Evolutionary conservation across 2,888 invertebrate species (phyloP).

Genomic region (Orchestes rusci): DNA sequence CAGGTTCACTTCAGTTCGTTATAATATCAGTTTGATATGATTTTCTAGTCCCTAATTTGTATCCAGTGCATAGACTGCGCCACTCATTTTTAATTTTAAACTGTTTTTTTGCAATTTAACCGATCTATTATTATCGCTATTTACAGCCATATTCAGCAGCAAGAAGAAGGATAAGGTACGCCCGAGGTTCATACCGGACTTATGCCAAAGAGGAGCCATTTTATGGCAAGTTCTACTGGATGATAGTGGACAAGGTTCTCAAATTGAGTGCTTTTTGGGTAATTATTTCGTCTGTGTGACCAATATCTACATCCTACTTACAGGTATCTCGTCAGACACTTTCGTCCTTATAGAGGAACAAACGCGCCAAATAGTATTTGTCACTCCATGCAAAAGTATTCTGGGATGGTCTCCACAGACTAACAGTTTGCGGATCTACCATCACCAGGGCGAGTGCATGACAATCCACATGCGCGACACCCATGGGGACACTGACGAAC

Average conservation of each 20-base stretch:
- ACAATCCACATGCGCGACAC: slow-evolving; percentile 68
- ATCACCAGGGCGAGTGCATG: slow-evolving; percentile 91
- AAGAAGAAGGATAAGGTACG: slow-evolving; percentile 72
- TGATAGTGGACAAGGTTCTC: slow-evolving; percentile 57
- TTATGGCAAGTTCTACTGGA: slow-evolving; percentile 75
- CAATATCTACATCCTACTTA: slow-evolving; percentile 6
- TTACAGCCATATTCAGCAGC: slow-evolving; percentile 51
- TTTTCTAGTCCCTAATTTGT: too few species aligned
- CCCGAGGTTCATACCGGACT: slow-evolving; percentile 66
- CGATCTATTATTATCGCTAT: too few species aligned
- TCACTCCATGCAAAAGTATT: slow-evolving; percentile 74
- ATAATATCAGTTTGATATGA: too few species aligned
- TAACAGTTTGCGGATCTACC: slow-evolving; percentile 71
- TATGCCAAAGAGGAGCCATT: slow-evolving; percentile 67
- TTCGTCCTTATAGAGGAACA: slow-evolving; percentile 80
- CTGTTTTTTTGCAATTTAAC: too few species aligned
- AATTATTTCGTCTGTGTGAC: slow-evolving; percentile 2
- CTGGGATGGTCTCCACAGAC: slow-evolving; percentile 56
- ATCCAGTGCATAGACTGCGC: too few species aligned
- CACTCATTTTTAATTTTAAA: too few species aligned
- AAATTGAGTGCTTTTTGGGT: slow-evolving; percentile 74
- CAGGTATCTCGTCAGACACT: slow-evolving; percentile 69
- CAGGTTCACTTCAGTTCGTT: too few species aligned
- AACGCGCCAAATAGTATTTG: slow-evolving; percentile 76
- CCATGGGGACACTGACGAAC: slow-evolving; percentile 59